Evolutionary conservation across 2,113 vertebrate genomes (phyloP), one percentile per base, ranked within the genome.

Genomic region (Synchiropus splendidus): DNA sequence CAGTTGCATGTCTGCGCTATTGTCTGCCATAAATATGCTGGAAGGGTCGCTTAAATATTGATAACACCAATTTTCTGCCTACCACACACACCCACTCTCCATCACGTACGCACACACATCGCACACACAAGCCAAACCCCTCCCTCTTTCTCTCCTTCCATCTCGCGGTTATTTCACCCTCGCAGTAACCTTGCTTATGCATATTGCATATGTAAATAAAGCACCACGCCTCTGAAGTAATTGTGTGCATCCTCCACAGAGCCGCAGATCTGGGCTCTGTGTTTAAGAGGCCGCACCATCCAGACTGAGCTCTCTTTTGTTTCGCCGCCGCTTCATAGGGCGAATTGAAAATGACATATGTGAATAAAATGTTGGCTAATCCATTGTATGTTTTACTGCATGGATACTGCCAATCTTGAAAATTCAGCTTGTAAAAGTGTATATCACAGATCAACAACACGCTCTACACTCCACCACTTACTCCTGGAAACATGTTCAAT

Each of bases 171-270:
- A 73, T 83, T 79, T 82, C 79, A 81, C 76, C 81, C 81, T 81
- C 67, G 63, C 78, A 68, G 75, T 82, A 81, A 81, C 82, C 82
- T 84, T 82, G 78, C 78, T 79, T 82, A 81, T 80, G 80, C 77
- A 82, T 82, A 82, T 78, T 80, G 79, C 79, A 82, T 84, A 87
- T 89, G 86, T 87, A 88, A 89, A 88, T 89, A 82, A 83, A 84
- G 85, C 85, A 83, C 88, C 85, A 81, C 79, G 79, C 87, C 89
- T 84, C 72, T 82, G 83, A 82, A 83, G 90, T 90, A 92, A 94
- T 93, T 91, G 89, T 86, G 90, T 89, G 90, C 90, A 89, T 87
- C 89, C 88, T 88, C 83, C 75, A 74, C 80, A 75, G 89, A 53
- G 84, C 90, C 85, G 89, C 74, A 65, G 49, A 61, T 76, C 69